Percentiles rank a stretch among this genome's conserved stretches.
These are phyloP conservation scores for Pagetopsis macropterus DNA, from an alignment of 2,797 vertebrate species.

Conservation along the genomic window DNA sequence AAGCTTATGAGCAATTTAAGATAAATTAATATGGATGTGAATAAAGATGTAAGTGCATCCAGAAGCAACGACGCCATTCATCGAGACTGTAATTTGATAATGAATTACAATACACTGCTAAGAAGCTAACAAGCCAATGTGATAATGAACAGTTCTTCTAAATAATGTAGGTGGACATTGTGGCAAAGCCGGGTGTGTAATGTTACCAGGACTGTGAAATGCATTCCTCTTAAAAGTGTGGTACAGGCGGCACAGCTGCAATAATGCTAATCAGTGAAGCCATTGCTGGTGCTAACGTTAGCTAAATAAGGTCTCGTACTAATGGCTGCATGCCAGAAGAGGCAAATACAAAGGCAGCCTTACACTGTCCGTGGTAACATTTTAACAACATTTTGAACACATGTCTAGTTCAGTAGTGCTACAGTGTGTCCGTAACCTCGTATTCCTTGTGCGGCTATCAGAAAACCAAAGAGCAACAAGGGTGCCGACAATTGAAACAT, in stretches of 20 bases:
- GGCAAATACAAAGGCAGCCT: slow-evolving; percentile 80
- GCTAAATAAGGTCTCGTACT: slow-evolving; percentile 77
- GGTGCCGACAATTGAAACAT: slow-evolving; percentile 64
- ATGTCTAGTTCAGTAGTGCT: slow-evolving; percentile 15
- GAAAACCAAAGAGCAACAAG: slow-evolving; percentile 5
- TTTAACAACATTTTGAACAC: slow-evolving; percentile 46
- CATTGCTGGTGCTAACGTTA: slow-evolving; percentile 67
- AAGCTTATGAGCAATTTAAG: not conserved
- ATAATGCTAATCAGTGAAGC: slow-evolving; percentile 47
- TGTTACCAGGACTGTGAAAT: not conserved
- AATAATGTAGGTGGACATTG: not conserved
- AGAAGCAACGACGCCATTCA: slow-evolving; percentile 75
- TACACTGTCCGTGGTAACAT: slow-evolving; percentile 46
- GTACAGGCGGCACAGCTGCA: slow-evolving; percentile 12
- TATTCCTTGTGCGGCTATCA: not conserved
- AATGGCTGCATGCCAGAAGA: slow-evolving; percentile 83
- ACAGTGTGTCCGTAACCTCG: not conserved
- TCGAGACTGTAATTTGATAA: slow-evolving; percentile 73
- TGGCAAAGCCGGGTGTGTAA: not conserved
- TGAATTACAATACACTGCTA: slow-evolving; percentile 74
- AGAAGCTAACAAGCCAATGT: slow-evolving; percentile 62
- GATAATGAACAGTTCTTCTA: slow-evolving; percentile 30
- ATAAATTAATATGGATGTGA: not conserved
- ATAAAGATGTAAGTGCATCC: slow-evolving; percentile 37
- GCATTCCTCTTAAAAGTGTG: not conserved